These are phyloP conservation scores for Scaptomyza caliginosa DNA, from an alignment of 2,888 invertebrate genomes.

Conservation along the genomic window DNA sequence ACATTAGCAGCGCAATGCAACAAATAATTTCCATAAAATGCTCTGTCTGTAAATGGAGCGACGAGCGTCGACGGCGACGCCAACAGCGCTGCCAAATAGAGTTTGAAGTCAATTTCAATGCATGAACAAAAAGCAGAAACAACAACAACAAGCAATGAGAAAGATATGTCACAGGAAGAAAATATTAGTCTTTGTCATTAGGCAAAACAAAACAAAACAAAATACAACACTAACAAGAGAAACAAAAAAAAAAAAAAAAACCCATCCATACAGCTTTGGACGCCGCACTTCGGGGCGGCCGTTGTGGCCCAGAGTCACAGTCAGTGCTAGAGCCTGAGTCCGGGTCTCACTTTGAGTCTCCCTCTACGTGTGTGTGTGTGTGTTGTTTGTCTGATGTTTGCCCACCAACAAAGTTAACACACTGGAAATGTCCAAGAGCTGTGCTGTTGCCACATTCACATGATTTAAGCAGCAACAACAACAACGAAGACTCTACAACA, in stretches of 20 bases:
- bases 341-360: neutral
- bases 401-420: conserved; percentile 75
- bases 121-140: conserved; percentile 1
- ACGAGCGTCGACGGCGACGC: conserved; percentile 20
- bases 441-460: conserved; percentile 73
- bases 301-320: conserved; percentile 42
- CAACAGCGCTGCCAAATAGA: conserved; percentile 24
- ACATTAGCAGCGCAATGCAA: conserved; percentile 83
- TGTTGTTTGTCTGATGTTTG: conserved; percentile 64
- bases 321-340: conserved; percentile 23
- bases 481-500: conserved; percentile 39
- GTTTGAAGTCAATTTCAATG: conserved; percentile 52
- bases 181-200: conserved; percentile 83
- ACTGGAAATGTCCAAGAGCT: conserved; percentile 69
- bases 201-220: conserved; percentile 72
- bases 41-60: conserved; percentile 62
- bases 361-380: neutral
- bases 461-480: conserved; percentile 69
- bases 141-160: conserved; percentile 33
- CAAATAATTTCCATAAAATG: conserved; percentile 82
- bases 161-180: conserved; percentile 83
- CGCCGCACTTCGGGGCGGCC: conserved; percentile 40
- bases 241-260: conserved; percentile 30
- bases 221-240: conserved; percentile 39
- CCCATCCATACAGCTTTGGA: conserved; percentile 41